Evolutionary conservation across 2,888 invertebrate genomes (phyloP).

Genomic region (Cheilosia variabilis): DNA sequence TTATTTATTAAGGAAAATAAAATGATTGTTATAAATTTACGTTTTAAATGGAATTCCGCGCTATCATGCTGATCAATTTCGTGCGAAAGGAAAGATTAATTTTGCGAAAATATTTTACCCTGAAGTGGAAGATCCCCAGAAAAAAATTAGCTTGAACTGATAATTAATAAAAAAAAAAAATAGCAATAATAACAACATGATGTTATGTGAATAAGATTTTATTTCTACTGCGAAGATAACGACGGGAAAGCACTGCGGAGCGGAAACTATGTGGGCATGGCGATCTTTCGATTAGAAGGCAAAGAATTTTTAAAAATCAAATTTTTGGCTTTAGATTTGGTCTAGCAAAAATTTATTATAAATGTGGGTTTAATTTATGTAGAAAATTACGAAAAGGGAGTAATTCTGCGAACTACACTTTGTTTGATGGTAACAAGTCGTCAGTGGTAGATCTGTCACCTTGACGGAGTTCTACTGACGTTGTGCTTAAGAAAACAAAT

Average conservation of each 20-base stretch:
- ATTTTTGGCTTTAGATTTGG: too few relatives aligned
- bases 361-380: too few relatives aligned
- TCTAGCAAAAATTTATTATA: too few relatives aligned
- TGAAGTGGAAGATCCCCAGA: not conserved
- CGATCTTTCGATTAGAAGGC: not conserved
- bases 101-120: not conserved
- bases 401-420: not conserved
- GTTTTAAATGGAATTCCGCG: not conserved
- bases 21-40: not conserved
- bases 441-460: too few relatives aligned
- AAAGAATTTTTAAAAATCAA: not conserved
- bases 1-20: not conserved
- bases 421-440: not conserved
- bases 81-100: constrained; percentile 3
- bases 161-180: not conserved
- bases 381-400: not conserved
- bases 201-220: not conserved
- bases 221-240: constrained; percentile 2
- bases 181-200: not conserved
- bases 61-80: constrained; percentile 26
- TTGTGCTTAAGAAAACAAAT: not conserved
- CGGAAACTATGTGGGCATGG: not conserved
- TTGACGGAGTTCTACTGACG: too few relatives aligned
- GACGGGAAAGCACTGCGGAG: not conserved
- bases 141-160: not conserved